A percentile compares a stretch with the other conserved stretches of the same genome.
Evolutionary conservation across 2,113 vertebrate genomes (phyloP).

Genomic region (Aix galericulata): DNA sequence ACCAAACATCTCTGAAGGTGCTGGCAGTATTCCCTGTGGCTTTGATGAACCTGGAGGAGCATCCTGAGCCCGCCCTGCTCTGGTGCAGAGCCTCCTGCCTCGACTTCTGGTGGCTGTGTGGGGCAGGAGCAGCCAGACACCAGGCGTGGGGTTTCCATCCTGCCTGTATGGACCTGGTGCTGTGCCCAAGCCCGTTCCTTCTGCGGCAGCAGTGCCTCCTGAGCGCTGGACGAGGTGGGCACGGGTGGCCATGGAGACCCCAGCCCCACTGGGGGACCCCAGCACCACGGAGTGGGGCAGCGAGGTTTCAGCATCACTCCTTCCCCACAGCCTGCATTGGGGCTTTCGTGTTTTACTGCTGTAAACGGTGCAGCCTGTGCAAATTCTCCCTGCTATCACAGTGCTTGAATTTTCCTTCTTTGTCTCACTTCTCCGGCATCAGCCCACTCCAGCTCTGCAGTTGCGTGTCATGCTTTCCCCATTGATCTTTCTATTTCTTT

Average conservation of each 20-base stretch:
- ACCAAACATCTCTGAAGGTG: not conserved
- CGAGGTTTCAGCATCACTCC: too few species aligned
- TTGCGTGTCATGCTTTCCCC: not conserved
- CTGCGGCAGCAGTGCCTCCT: not conserved
- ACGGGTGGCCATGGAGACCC: accelerated
- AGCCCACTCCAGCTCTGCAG: not conserved
- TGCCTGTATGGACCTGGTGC: not conserved
- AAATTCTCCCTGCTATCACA: not conserved
- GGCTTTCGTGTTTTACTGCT: not conserved
- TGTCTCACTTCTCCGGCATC: not conserved
- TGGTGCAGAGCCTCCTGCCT: not conserved
- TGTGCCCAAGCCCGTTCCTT: accelerated
- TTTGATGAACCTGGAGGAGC: not conserved
- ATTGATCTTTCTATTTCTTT: not conserved
- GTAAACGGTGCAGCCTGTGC: not conserved
- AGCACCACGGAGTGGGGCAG: too few species aligned
- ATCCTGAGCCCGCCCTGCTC: accelerated
- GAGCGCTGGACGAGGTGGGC: not conserved
- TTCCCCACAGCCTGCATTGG: too few species aligned
- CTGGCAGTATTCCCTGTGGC: not conserved
- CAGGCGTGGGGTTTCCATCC: not conserved
- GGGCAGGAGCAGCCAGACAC: too few species aligned
- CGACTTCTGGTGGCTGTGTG: too few species aligned
- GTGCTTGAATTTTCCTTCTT: not conserved
- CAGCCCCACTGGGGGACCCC: too few species aligned